A percentile compares a stretch with the other conserved stretches of the same genome.
These are phyloP conservation scores for Melanostoma scalare DNA, from an alignment of 2,888 invertebrate genomes.

Conservation along the genomic window DNA sequence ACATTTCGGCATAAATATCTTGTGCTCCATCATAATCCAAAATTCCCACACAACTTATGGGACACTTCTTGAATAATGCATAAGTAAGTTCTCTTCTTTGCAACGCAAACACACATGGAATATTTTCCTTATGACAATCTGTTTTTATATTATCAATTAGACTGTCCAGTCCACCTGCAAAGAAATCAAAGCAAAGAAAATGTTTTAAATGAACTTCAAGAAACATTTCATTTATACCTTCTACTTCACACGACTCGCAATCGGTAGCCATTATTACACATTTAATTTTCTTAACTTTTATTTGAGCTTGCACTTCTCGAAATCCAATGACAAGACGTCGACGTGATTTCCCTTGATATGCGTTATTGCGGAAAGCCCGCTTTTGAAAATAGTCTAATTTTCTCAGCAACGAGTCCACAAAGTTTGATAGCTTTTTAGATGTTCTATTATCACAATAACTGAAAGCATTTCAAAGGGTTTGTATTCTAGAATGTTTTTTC, in stretches of 20 bases:
- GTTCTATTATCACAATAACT: constrained; percentile 85
- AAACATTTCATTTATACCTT: constrained; percentile 71
- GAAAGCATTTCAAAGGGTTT: constrained; percentile 31
- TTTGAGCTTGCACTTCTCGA: constrained; percentile 84
- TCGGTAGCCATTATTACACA: constrained; percentile 86
- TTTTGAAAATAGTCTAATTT: constrained; percentile 86
- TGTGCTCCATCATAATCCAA: constrained; percentile 86
- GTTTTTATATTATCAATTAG: constrained; percentile 83
- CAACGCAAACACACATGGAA: constrained; percentile 85
- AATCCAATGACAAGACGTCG: constrained; percentile 85
- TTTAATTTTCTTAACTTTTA: constrained; percentile 84
- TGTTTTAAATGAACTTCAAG: constrained; percentile 4
- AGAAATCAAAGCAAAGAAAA: not conserved
- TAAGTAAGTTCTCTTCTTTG: constrained; percentile 84
- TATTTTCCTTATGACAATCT: constrained; percentile 82
- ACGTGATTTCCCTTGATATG: constrained; percentile 84
- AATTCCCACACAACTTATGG: constrained; percentile 85
- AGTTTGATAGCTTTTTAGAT: constrained; percentile 83
- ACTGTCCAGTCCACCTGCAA: constrained; percentile 84
- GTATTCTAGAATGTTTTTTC: not conserved
- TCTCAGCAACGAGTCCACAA: constrained; percentile 82
- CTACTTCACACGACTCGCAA: constrained; percentile 82
- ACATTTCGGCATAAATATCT: constrained; percentile 78
- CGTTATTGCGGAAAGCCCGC: constrained; percentile 84
- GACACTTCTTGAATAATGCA: constrained; percentile 84